These are phyloP conservation scores for Meganola albula DNA, from an alignment of 2,888 invertebrate species.

Conservation along the genomic window DNA sequence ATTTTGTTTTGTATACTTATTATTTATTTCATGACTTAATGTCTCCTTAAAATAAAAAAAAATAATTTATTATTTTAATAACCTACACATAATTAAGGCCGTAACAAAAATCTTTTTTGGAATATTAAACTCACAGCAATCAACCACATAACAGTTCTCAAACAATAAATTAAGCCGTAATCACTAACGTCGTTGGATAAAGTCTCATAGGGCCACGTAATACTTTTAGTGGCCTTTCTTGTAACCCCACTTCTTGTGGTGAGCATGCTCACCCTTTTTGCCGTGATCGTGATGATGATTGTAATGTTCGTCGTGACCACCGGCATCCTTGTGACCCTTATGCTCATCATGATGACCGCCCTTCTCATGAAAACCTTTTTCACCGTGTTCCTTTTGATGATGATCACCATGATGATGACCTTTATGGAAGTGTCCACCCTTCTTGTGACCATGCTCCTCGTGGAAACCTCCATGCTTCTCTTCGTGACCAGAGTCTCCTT, in stretches of 20 bases:
- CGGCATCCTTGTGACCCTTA: slow-evolving; percentile 87
- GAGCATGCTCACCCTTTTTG: slow-evolving; percentile 88
- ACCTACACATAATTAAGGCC: slow-evolving; percentile 25
- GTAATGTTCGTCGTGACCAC: slow-evolving; percentile 87
- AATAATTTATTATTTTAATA: slow-evolving; percentile 33
- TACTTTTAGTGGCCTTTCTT: slow-evolving; percentile 67
- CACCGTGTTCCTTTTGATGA: slow-evolving; percentile 86
- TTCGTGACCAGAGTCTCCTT: slow-evolving; percentile 88
- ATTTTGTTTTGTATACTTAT: too few species aligned
- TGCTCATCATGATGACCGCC: slow-evolving; percentile 88
- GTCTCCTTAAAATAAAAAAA: slow-evolving; percentile 29
- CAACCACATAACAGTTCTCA: slow-evolving; percentile 20
- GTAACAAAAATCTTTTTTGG: slow-evolving; percentile 12
- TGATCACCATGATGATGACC: slow-evolving; percentile 88
- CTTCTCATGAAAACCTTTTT: slow-evolving; percentile 88
- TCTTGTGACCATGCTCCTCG: slow-evolving; percentile 88
- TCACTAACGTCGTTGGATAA: slow-evolving; percentile 21
- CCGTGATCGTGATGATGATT: slow-evolving; percentile 85
- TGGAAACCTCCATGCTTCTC: slow-evolving; percentile 89
- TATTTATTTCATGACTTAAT: slow-evolving; percentile 27
- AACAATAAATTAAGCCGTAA: slow-evolving; percentile 32
- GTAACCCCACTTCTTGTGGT: slow-evolving; percentile 87
- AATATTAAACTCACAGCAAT: slow-evolving; percentile 12
- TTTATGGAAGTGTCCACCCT: slow-evolving; percentile 88
- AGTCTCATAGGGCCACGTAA: slow-evolving; percentile 10